A percentile compares a stretch with the other conserved stretches of the same genome.
Evolutionary conservation across 2,888 invertebrate genomes (phyloP).

Genomic region (Seira musarum): DNA sequence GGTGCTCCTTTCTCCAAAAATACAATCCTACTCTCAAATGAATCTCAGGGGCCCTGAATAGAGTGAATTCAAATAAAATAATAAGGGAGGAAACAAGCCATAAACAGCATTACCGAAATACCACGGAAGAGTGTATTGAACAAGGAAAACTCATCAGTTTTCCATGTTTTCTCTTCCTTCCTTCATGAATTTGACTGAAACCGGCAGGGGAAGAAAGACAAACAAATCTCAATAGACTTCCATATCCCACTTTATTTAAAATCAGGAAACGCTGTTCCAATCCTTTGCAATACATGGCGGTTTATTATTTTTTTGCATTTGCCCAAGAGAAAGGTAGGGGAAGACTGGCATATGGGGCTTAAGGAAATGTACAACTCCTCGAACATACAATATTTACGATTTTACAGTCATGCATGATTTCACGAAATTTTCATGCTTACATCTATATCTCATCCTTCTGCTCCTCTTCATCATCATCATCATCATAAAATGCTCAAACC

Average conservation of each 20-base stretch:
- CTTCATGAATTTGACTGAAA: constrained; percentile 3
- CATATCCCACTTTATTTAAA: no score
- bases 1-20: neutral
- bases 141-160: neutral
- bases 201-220: constrained; percentile 6
- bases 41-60: no score
- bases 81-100: constrained; percentile 42
- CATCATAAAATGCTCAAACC: neutral
- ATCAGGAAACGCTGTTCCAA: no score
- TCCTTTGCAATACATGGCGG: no score
- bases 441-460: neutral
- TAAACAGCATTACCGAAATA: constrained; percentile 46
- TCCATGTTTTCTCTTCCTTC: constrained; percentile 22
- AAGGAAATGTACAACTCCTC: constrained; percentile 1
- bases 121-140: constrained; percentile 1
- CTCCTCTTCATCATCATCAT: constrained; percentile 16
- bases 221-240: constrained; percentile 30
- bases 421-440: constrained; percentile 6
- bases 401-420: constrained; percentile 34
- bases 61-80: constrained; percentile 39
- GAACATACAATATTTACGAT: constrained; percentile 14
- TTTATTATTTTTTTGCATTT: no score
- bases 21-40: neutral
- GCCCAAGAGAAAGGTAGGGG: no score
- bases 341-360: neutral